phyloP scores from a whole-genome alignment of 2,113 vertebrate genomes.

The Equus quagga region DNA sequence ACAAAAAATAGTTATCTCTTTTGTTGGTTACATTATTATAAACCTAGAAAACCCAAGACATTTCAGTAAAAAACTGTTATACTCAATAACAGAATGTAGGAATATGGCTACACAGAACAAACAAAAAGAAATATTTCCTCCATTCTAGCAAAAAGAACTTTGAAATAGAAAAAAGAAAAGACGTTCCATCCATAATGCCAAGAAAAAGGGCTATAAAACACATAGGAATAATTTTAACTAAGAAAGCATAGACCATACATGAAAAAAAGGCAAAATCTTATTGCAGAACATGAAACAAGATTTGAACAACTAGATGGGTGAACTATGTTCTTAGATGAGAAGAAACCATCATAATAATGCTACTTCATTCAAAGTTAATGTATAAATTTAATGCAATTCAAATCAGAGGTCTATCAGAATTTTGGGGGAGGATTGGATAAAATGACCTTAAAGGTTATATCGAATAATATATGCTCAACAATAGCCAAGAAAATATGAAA shows the following conservation, averaged over 20 bases:
- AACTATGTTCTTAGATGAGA: not conserved
- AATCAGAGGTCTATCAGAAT: not conserved
- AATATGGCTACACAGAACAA: not conserved
- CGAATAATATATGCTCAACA: not conserved
- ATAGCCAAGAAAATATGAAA: not conserved
- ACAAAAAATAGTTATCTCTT: not conserved
- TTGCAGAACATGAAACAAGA: not conserved
- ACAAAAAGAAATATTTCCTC: not conserved
- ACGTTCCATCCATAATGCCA: not conserved
- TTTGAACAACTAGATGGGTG: not conserved
- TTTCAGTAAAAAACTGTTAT: not conserved
- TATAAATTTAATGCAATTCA: not conserved
- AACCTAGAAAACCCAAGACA: not conserved
- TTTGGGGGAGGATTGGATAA: not conserved
- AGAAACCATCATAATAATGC: not conserved
- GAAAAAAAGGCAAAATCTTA: not conserved
- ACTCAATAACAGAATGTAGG: not conserved
- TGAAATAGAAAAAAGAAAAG: not conserved
- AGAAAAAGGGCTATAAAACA: not conserved
- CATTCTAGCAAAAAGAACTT: not conserved
- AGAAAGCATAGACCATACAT: not conserved
- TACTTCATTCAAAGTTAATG: not conserved
- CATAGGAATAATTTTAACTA: not conserved
- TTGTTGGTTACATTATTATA: not conserved
- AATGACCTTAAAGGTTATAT: not conserved